Conservation (phyloP, 1,140 invertebrate genomes). For the Amyelois transitella region DNA sequence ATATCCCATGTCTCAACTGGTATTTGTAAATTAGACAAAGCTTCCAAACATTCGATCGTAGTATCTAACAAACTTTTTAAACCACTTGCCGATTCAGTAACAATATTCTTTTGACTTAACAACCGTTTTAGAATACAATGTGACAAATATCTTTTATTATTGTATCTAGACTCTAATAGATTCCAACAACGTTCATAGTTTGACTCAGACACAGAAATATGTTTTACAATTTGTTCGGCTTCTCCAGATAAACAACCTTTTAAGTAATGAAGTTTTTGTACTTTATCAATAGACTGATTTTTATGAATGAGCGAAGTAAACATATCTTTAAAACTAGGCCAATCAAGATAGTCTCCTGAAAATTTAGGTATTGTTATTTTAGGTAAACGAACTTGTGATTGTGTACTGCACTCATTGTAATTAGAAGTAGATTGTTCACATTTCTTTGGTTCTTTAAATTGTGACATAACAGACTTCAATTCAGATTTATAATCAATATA, state of each 20-base stretch:
- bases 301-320: slow-evolving; percentile 4
- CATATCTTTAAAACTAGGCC: slow-evolving; percentile 6
- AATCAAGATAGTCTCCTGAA: slow-evolving; percentile 11
- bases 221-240: slow-evolving; percentile 9
- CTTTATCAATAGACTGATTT: slow-evolving; percentile 7
- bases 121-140: slow-evolving; percentile 9
- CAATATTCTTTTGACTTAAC: slow-evolving; percentile 4
- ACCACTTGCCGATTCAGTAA: slow-evolving; percentile 1
- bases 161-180: slow-evolving; percentile 6
- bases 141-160: slow-evolving; percentile 10
- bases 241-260: slow-evolving; percentile 6
- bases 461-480: neutral
- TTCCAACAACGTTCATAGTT: slow-evolving; percentile 9
- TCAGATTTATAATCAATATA: slow-evolving; percentile 9
- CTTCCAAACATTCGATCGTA: slow-evolving; percentile 4
- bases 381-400: neutral
- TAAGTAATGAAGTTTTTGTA: slow-evolving; percentile 13
- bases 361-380: slow-evolving; percentile 10
- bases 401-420: neutral
- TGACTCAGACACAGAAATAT: neutral
- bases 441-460: neutral
- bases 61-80: slow-evolving; percentile 8
- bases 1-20: slow-evolving; percentile 7
- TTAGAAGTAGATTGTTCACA: neutral
- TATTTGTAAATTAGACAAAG: slow-evolving; percentile 5